These are phyloP conservation scores for Arctia plantaginis DNA, from an alignment of 2,888 invertebrate genomes.

Conservation along the genomic window DNA sequence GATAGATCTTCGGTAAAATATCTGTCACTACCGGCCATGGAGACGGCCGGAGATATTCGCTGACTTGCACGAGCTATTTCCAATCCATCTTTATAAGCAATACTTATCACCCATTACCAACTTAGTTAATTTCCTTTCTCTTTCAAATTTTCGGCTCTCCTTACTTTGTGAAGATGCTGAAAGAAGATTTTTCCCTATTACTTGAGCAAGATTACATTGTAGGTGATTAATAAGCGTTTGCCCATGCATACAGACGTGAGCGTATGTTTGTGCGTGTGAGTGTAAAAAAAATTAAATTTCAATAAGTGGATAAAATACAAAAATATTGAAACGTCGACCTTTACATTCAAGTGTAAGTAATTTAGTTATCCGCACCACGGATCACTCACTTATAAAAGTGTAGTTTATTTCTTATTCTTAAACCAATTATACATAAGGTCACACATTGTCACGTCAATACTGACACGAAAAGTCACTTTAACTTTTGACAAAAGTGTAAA, in stretches of 20 bases:
- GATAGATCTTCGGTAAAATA: too few species aligned
- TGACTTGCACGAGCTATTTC: neutral
- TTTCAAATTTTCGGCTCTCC: neutral
- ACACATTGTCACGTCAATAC: neutral
- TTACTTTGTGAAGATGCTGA: neutral
- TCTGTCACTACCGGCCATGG: too few species aligned
- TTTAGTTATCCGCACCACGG: neutral
- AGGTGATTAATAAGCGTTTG: too few species aligned
- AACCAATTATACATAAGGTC: neutral
- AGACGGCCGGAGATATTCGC: neutral
- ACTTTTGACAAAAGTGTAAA: conserved; percentile 13
- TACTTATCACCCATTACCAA: neutral
- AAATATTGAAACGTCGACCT: neutral
- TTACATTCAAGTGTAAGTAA: neutral
- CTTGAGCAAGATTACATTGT: too few species aligned
- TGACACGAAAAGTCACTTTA: conserved; percentile 6
- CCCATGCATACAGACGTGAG: too few species aligned
- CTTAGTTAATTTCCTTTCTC: neutral
- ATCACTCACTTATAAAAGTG: neutral
- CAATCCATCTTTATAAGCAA: neutral
- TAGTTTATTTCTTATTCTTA: neutral
- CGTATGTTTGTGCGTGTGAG: too few species aligned
- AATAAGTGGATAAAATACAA: neutral
- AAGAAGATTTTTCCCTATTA: neutral
- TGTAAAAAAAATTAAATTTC: too few species aligned